Evolutionary conservation across 2,888 invertebrate genomes (phyloP), one percentile per base, ranked within the genome.

Genomic region (Amphiduros pacificus): DNA sequence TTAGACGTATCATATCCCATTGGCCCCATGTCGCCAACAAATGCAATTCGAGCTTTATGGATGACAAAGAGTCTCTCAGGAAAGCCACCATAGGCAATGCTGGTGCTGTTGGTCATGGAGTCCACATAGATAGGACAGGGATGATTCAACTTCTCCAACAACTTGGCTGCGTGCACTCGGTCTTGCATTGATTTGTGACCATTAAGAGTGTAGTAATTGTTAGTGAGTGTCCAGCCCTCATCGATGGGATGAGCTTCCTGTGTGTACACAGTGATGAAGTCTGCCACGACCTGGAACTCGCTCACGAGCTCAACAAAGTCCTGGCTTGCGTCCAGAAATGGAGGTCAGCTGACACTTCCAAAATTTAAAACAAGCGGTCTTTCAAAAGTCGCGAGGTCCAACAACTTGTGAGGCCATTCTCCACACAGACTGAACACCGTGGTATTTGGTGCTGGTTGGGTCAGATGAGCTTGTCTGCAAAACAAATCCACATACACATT

Each of bases 261-360:
- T 27, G 75, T 74, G 53, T 76, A 76, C 29, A 75, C 59, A 24
- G 71, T 66, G 1, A 74, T 32, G 61, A 75, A 76, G 56, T 76
- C 75, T 11, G 71, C 73, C 27, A 63, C 52, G 22, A 60, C 31
- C 27, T 63, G 50, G 63, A 70, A 74, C 60, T 72, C 69, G 53
- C 63, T 64, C 44, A 71, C 65, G 50, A 74, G 52, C 60, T 64
- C 53, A 27, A 67, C 65, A 57, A 75, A 73, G 44, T 60, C 54
- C 53, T 65, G 64, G 50, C 74, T 68, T 62, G 66, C 70, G 28
- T 53, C 71, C 63, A 73, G 62, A 55, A 72, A 75, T 41, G 74
- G 74, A 2, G 72, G 73, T 75, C 76, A 76, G 61, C 73, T 71
- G 60, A 75, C 75, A 59, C 75, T 76, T 20, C 76, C 76, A 49